These are phyloP conservation scores for Agonopterix heracliana DNA, from an alignment of 2,888 invertebrate genomes.

Conservation along the genomic window DNA sequence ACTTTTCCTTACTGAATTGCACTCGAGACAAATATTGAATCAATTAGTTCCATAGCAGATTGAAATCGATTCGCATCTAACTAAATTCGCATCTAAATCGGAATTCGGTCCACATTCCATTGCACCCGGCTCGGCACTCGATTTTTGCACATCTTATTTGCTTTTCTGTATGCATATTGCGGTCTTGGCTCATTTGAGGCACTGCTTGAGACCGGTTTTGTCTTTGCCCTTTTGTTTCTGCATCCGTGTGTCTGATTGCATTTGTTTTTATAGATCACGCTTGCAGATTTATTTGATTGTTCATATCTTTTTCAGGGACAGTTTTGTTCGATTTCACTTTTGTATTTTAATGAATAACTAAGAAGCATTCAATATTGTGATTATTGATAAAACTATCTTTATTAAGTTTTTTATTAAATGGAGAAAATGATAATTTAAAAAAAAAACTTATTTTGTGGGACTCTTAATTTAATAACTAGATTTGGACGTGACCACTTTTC, in stretches of 20 bases:
- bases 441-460: too few relatives aligned
- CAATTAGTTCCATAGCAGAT: conserved; percentile 1
- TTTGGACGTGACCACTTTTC: too few relatives aligned
- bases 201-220: conserved; percentile 46
- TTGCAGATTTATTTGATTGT: conserved; percentile 2
- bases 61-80: conserved; percentile 8
- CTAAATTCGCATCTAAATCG: conserved; percentile 19
- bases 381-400: too few relatives aligned
- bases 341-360: too few relatives aligned
- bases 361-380: too few relatives aligned
- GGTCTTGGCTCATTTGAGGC: conserved; percentile 44
- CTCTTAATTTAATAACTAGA: too few relatives aligned
- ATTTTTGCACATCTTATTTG: conserved; percentile 66
- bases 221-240: conserved; percentile 35
- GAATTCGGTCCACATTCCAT: conserved; percentile 61
- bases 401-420: too few relatives aligned
- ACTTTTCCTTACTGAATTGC: too few relatives aligned
- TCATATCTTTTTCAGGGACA: neutral
- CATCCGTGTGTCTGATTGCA: conserved; percentile 32
- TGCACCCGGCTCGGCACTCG: conserved; percentile 44
- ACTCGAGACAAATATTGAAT: conserved; percentile 6
- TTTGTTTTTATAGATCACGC: conserved; percentile 10
- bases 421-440: too few relatives aligned
- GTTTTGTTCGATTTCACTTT: neutral
- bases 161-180: conserved; percentile 42